Conservation (phyloP, 2,888 invertebrate genomes). For the Polymixis lichenea region DNA sequence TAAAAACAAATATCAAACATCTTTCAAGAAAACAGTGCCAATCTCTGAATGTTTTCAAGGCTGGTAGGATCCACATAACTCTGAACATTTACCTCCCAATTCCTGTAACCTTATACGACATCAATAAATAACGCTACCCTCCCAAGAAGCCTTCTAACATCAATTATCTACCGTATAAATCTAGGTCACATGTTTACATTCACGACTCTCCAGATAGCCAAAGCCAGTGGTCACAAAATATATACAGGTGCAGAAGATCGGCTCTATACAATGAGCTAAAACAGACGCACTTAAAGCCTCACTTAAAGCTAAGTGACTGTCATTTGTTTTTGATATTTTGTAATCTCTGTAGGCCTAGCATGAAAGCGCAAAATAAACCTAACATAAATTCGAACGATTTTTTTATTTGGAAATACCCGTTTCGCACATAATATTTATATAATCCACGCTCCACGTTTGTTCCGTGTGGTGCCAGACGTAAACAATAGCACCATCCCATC, state of each 20-base stretch:
- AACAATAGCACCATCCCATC: no score
- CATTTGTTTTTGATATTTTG: background rate
- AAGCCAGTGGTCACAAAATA: background rate
- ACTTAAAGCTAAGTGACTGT: background rate
- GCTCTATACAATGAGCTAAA: background rate
- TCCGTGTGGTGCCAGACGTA: no score
- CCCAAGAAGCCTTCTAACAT: conserved; percentile 35
- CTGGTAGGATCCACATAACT: background rate
- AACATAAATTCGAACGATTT: background rate
- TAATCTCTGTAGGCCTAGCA: background rate
- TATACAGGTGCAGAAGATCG: conserved; percentile 5
- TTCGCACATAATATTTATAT: no score
- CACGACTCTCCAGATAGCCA: conserved; percentile 28
- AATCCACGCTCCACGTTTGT: no score
- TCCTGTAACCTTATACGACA: background rate
- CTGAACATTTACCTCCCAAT: background rate
- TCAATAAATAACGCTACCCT: conserved; percentile 41
- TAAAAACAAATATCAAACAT: background rate
- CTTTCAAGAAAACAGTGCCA: background rate
- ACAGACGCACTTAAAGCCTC: background rate
- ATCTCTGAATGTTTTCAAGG: background rate
- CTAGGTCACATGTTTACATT: conserved; percentile 48
- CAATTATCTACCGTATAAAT: conserved; percentile 43
- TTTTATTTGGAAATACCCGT: no score
- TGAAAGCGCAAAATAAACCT: background rate